These are phyloP conservation scores for Dicrostonyx torquatus DNA, from an alignment of 2,797 vertebrate species.

Conservation along the genomic window DNA sequence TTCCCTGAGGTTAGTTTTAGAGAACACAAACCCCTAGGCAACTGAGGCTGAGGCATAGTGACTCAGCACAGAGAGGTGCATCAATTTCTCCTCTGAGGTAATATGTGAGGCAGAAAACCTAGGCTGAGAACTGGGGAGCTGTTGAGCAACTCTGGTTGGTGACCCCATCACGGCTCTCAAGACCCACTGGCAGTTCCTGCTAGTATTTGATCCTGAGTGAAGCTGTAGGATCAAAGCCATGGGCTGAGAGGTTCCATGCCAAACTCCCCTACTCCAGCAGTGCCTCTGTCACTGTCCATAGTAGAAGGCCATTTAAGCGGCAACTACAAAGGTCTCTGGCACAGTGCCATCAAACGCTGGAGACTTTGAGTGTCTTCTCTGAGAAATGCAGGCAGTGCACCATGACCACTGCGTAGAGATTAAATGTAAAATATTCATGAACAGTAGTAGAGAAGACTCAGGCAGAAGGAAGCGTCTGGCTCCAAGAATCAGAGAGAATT, in stretches of 20 bases:
- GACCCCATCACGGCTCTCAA: not conserved
- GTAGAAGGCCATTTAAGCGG: conserved; percentile 26
- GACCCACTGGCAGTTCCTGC: not conserved
- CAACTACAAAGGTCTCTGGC: conserved; percentile 62
- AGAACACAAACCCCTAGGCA: not conserved
- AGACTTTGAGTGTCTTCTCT: conserved; percentile 60
- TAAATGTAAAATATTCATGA: conserved; percentile 81
- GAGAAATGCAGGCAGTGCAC: conserved; percentile 63
- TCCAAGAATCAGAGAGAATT: conserved; percentile 76
- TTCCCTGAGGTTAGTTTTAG: conserved; percentile 32
- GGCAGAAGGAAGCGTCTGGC: conserved; percentile 73
- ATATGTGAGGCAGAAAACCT: not conserved
- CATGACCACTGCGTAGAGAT: conserved; percentile 61
- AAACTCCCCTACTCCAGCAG: not conserved
- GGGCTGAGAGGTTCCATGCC: not conserved
- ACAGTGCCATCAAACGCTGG: conserved; percentile 26
- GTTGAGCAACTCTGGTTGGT: not conserved
- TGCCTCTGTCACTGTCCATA: not conserved
- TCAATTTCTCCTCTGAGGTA: conserved; percentile 18
- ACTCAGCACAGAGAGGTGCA: not conserved
- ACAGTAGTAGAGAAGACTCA: conserved; percentile 69
- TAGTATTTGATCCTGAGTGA: conserved; percentile 38
- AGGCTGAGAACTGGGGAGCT: not conserved
- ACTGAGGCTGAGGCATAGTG: not conserved
- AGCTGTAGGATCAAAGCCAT: conserved; percentile 22